These are phyloP conservation scores for Condylura cristata DNA, from an alignment of 2,113 vertebrate species.

Conservation along the genomic window DNA sequence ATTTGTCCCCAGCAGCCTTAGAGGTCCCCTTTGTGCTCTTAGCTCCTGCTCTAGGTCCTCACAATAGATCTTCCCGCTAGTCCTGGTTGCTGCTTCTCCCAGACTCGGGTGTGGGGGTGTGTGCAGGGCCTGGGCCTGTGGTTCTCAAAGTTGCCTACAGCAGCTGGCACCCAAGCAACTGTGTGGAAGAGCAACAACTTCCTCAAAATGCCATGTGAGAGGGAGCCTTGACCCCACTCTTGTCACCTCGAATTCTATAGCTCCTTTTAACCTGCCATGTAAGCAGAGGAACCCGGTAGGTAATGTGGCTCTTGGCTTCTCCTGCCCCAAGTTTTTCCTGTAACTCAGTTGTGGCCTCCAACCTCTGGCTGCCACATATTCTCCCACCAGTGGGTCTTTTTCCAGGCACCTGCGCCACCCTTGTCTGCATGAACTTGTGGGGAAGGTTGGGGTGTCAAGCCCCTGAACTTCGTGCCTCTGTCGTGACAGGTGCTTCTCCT, in stretches of 20 bases:
- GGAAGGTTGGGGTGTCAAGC: not conserved
- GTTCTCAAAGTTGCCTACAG: rapidly evolving
- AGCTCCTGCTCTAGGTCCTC: not conserved
- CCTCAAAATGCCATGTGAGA: not conserved
- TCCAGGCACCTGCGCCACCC: rapidly evolving
- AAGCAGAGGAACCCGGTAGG: too few relatives aligned
- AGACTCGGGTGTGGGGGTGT: not conserved
- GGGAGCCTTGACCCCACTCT: not conserved
- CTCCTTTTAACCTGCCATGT: not conserved
- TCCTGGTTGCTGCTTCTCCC: not conserved
- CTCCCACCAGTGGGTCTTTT: too few relatives aligned
- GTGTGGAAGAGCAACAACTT: not conserved
- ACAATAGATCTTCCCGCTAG: not conserved
- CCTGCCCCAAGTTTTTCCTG: not conserved
- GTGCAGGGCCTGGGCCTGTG: not conserved
- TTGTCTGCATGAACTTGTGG: too few relatives aligned
- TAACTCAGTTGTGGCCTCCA: not conserved
- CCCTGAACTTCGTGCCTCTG: not conserved
- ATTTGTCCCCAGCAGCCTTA: not conserved
- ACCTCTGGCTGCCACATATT: not conserved
- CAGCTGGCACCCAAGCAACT: too few relatives aligned
- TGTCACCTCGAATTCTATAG: not conserved
- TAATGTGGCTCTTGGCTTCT: not conserved
- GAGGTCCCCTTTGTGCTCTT: not conserved
- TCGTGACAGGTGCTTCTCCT: not conserved